These are phyloP conservation scores for Halichoeres trimaculatus DNA, from an alignment of 2,113 vertebrate genomes.

Conservation along the genomic window DNA sequence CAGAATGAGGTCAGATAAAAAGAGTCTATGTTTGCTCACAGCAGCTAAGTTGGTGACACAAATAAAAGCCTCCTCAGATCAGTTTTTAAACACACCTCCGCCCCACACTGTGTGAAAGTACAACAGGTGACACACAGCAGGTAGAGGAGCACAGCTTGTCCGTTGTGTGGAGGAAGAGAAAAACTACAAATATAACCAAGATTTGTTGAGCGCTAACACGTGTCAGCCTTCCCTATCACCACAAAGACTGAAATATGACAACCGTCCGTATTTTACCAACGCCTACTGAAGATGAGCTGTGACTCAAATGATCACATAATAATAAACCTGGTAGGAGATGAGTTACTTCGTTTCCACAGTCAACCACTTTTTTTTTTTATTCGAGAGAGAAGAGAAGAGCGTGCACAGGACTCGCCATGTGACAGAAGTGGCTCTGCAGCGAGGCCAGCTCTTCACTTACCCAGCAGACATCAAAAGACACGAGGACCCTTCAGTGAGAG, in stretches of 20 bases:
- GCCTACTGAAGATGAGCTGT: background rate
- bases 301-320: slow-evolving; percentile 9
- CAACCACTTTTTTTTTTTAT: slow-evolving; percentile 20
- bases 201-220: slow-evolving; percentile 10
- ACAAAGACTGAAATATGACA: slow-evolving; percentile 13
- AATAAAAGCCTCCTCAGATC: slow-evolving; percentile 51
- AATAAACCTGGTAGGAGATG: slow-evolving; percentile 33
- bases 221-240: slow-evolving; percentile 4
- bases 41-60: slow-evolving; percentile 66
- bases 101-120: slow-evolving; percentile 34
- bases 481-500: slow-evolving; percentile 55
- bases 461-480: slow-evolving; percentile 59
- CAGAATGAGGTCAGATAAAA: slow-evolving; percentile 73
- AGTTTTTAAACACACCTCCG: slow-evolving; percentile 31
- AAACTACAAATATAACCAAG: slow-evolving; percentile 40
- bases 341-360: slow-evolving; percentile 25
- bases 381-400: slow-evolving; percentile 44
- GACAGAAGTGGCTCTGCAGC: slow-evolving; percentile 54
- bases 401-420: slow-evolving; percentile 38
- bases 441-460: slow-evolving; percentile 61
- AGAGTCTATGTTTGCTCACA: slow-evolving; percentile 38
- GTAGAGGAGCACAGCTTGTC: slow-evolving; percentile 8
- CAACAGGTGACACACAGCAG: slow-evolving; percentile 30
- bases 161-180: slow-evolving; percentile 32
- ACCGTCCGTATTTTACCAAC: slow-evolving; percentile 4